Evolutionary conservation across 1,140 invertebrate species (phyloP).

Genomic region (Drosophila arawakana): DNA sequence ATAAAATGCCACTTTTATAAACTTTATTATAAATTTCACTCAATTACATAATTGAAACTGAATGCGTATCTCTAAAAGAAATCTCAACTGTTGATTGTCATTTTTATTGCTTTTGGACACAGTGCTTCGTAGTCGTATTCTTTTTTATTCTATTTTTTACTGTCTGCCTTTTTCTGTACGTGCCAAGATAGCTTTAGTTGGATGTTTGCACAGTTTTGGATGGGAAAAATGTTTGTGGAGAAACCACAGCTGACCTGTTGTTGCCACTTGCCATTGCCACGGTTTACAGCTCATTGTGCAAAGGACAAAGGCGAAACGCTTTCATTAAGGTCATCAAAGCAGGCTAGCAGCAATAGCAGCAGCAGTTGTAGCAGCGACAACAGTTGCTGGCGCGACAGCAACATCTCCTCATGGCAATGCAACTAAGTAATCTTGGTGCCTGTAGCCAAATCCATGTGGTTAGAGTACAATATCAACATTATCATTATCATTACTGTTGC

Average conservation of each 20-base stretch:
- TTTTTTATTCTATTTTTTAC: too few relatives aligned
- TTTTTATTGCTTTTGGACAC: slow-evolving; percentile 2
- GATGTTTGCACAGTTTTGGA: too few relatives aligned
- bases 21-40: slow-evolving; percentile 15
- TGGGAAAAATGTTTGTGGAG: neutral
- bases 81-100: slow-evolving; percentile 26
- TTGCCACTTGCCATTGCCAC: slow-evolving; percentile 25
- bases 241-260: slow-evolving; percentile 21
- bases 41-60: slow-evolving; percentile 10
- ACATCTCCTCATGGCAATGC: slow-evolving; percentile 7
- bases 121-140: neutral
- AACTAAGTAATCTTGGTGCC: slow-evolving; percentile 30
- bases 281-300: slow-evolving; percentile 44
- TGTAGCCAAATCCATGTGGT: slow-evolving; percentile 11
- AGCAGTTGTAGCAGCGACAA: neutral
- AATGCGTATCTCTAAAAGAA: neutral
- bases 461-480: slow-evolving; percentile 11
- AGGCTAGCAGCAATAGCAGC: neutral
- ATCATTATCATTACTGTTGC: neutral
- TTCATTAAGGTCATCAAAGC: slow-evolving; percentile 43
- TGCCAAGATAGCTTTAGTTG: neutral
- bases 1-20: too few relatives aligned
- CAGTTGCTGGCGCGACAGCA: neutral
- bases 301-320: slow-evolving; percentile 36
- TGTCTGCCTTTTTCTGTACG: neutral